A percentile compares a stretch with the other conserved stretches of the same genome.
These are phyloP conservation scores for Endomychus coccineus DNA, from an alignment of 2,888 invertebrate species.

Conservation along the genomic window DNA sequence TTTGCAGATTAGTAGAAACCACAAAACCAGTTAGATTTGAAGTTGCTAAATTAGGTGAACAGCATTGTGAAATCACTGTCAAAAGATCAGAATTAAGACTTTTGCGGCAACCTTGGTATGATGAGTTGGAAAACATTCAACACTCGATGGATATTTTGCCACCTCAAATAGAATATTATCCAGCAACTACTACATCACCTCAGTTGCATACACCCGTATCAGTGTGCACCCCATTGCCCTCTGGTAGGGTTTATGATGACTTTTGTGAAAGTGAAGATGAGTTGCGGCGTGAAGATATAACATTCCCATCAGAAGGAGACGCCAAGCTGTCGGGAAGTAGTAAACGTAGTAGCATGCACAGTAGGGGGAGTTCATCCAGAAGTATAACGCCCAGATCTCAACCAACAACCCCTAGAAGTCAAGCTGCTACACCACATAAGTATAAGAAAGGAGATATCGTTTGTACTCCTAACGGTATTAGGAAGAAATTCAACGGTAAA, in stretches of 20 bases:
- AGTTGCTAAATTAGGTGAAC: conserved; percentile 51
- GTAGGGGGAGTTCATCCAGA: conserved; percentile 85
- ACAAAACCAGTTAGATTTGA: conserved; percentile 60
- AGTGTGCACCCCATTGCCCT: conserved; percentile 48
- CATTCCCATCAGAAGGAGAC: conserved; percentile 72
- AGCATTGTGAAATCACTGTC: conserved; percentile 57
- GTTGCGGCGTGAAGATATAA: conserved; percentile 76
- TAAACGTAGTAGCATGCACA: conserved; percentile 85
- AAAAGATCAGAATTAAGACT: conserved; percentile 86
- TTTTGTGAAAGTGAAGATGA: conserved; percentile 87
- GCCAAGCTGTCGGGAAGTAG: conserved; percentile 71
- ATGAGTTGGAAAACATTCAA: conserved; percentile 69
- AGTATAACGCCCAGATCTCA: conserved; percentile 85
- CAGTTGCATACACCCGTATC: conserved; percentile 44
- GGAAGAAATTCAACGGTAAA: conserved; percentile 99
- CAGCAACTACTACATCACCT: conserved; percentile 47
- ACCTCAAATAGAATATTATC: conserved; percentile 26
- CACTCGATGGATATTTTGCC: conserved; percentile 16
- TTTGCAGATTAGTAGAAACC: conserved; percentile 56
- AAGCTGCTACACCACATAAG: conserved; percentile 89
- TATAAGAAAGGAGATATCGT: conserved; percentile 97
- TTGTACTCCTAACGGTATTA: conserved; percentile 86
- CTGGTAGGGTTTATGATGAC: conserved; percentile 62
- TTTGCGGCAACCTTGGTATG: conserved; percentile 92
- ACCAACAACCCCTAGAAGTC: conserved; percentile 79